A percentile compares a stretch with the other conserved stretches of the same genome.
These are phyloP conservation scores for Spodoptera frugiperda DNA, from an alignment of 1,140 invertebrate genomes.

Conservation along the genomic window DNA sequence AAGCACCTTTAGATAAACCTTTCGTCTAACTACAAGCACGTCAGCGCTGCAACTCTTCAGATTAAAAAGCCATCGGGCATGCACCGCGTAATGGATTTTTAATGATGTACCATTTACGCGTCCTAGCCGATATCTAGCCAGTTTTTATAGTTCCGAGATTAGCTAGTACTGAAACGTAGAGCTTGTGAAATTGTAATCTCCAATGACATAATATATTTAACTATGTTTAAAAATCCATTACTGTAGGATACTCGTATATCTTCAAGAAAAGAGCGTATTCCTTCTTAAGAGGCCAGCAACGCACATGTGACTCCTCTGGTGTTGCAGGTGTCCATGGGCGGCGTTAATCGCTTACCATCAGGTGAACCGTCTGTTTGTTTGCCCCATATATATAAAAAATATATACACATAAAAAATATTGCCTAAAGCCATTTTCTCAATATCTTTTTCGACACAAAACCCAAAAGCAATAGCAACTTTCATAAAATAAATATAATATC, in stretches of 20 bases:
- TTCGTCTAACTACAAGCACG: conserved; percentile 17
- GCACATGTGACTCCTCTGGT: no score
- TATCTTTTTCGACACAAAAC: not conserved
- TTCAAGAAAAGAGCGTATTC: no score
- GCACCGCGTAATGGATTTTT: conserved; percentile 61
- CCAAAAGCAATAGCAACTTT: not conserved
- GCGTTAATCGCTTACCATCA: no score
- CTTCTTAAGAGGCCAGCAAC: no score
- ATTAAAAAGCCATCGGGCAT: conserved; percentile 55
- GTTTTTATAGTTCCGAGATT: conserved; percentile 23
- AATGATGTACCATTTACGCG: conserved; percentile 55
- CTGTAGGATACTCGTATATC: no score
- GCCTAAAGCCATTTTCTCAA: not conserved
- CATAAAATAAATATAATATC: not conserved
- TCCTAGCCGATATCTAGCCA: conserved; percentile 30
- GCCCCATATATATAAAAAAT: no score
- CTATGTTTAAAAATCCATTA: no score
- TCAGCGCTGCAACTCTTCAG: conserved; percentile 41
- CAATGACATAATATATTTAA: not conserved
- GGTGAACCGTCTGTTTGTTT: no score
- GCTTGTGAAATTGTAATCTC: not conserved
- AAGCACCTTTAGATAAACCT: conserved; percentile 25
- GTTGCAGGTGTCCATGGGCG: no score
- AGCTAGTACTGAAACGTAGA: not conserved
- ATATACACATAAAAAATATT: no score